phyloP scores from a whole-genome alignment of 2,797 vertebrate genomes.

The Clangula hyemalis region DNA sequence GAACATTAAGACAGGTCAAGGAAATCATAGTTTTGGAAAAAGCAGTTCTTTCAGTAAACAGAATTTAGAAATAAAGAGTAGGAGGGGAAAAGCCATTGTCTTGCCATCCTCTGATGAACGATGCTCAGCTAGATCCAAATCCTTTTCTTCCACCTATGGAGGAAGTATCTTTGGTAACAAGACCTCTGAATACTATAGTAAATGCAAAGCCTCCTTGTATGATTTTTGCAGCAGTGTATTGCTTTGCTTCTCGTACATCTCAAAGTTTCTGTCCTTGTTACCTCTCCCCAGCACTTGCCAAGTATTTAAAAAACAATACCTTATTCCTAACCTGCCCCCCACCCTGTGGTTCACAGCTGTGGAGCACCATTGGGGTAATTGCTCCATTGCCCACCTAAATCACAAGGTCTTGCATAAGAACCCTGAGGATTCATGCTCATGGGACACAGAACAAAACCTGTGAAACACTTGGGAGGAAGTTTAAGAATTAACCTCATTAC shows the following conservation, averaged over 20 bases:
- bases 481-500: neutral
- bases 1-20: constrained; percentile 2
- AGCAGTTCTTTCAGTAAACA: neutral
- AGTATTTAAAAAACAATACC: neutral
- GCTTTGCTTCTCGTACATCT: neutral
- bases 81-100: neutral
- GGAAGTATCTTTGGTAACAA: neutral
- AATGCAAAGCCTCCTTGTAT: constrained; percentile 24
- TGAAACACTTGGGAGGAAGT: neutral
- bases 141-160: neutral
- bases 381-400: neutral
- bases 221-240: constrained; percentile 4
- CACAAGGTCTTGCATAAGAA: neutral
- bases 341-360: fast-evolving
- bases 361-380: neutral
- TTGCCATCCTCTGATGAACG: neutral
- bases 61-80: neutral
- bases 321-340: neutral
- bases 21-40: constrained; percentile 22
- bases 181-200: neutral
- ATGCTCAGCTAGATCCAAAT: neutral
- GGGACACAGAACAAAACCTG: neutral
- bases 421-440: neutral
- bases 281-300: neutral
- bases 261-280: constrained; percentile 8